Base-by-base conservation (phyloP, 2,113 vertebrate genomes). In the Pelecanus crispus region DNA sequence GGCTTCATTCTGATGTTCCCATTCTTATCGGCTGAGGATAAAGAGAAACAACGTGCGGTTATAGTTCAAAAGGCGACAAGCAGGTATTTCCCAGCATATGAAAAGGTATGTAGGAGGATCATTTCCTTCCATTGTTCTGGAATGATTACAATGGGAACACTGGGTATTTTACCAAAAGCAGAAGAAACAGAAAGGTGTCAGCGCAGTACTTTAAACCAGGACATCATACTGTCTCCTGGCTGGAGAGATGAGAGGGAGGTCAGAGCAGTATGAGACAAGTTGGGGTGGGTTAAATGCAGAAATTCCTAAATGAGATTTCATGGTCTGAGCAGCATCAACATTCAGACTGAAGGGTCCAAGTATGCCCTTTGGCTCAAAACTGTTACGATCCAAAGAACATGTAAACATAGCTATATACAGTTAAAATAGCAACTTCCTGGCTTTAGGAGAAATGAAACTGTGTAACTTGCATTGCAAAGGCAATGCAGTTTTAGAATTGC, bases 51-150 rank as follows among this genome's bases (percentile, higher is more conserved):
- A 70, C 52, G 93, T 75, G 88, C 96, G 4, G 22, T 65, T 56
- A 98, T 99, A 68, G 67, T 98, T 38, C 94, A 82, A 8, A 99
- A 98, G 97, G 98, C 98, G 2, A 98, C 96, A 22, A 97, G 97
- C 38, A 98, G 98, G 73, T 99, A 98, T 80, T 98, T 99, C n/a
- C 99, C 98, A 32, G 98, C 97, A 42, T 99, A 98, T 96, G 98
- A 99, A 95, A 99, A 99, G 98, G 99, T 99, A 97, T 11, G 97
- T 94, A 78, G 63, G 22, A 85, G 59, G 17, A 53, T 61, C 0
- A 13, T 80, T 92, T 82, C 32, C 19, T 85, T 62, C 25, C 21
- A 9, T 67, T 52, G 18, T 73, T 93, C 44, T 94, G 40, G 34
- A 44, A 61, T 3, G 28, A n/a, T 52, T 34, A 20, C 49, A 80